phyloP scores from a whole-genome alignment of 2,797 vertebrate genomes.

The Syndactyla subalaris region DNA sequence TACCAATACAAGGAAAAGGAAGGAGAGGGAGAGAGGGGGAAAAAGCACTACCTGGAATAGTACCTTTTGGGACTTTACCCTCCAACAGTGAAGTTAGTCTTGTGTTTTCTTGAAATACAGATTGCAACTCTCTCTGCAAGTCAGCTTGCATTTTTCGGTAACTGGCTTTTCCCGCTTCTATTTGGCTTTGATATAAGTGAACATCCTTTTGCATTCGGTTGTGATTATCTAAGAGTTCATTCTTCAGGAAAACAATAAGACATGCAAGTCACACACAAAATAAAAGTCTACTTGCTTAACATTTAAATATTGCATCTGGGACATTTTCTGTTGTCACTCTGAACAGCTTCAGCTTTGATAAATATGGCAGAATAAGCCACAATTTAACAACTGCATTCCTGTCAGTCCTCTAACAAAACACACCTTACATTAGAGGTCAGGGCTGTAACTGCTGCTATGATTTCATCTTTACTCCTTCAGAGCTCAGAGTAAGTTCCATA shows the following conservation, averaged over 20 bases:
- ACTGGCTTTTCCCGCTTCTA: conserved; percentile 69
- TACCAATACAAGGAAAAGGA: background rate
- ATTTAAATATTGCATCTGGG: background rate
- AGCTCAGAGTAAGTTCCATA: background rate
- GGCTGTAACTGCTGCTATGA: background rate
- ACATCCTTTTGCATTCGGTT: conserved; percentile 75
- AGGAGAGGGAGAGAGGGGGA: fast-evolving
- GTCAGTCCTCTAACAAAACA: background rate
- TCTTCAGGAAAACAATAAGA: conserved; percentile 55
- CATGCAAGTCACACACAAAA: background rate
- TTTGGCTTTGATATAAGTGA: conserved; percentile 58
- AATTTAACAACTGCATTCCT: background rate
- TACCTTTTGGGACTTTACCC: conserved; percentile 90
- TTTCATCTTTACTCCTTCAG: background rate
- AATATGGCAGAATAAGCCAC: background rate
- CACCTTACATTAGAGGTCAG: background rate
- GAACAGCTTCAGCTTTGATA: background rate
- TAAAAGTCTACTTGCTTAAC: background rate
- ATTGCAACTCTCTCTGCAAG: conserved; percentile 79
- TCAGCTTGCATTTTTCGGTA: conserved; percentile 77
- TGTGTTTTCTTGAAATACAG: conserved; percentile 85
- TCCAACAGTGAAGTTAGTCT: conserved; percentile 84
- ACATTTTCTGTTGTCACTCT: background rate
- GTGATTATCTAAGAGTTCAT: conserved; percentile 56
- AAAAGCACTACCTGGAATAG: background rate